Conservation (phyloP, 2,113 vertebrate genomes). For the Tiliqua scincoides region DNA sequence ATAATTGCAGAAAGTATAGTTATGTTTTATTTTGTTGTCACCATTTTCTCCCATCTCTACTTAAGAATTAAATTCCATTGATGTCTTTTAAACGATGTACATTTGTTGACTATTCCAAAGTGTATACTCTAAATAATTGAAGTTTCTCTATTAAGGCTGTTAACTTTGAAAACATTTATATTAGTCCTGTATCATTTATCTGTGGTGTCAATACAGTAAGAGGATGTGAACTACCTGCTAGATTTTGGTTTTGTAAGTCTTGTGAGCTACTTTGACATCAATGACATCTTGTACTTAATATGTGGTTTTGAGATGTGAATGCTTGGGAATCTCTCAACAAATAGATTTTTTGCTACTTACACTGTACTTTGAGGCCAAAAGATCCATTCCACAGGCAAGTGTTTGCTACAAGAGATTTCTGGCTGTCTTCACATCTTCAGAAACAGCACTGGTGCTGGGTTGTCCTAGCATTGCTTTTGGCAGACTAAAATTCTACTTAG, state of each 20-base stretch:
- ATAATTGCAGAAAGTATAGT: no score
- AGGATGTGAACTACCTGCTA: neutral
- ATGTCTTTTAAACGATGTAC: constrained; percentile 3
- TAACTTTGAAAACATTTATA: constrained; percentile 11
- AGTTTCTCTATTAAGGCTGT: neutral
- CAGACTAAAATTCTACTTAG: neutral
- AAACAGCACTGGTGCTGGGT: neutral
- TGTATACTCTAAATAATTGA: constrained; percentile 30
- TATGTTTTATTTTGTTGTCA: no score
- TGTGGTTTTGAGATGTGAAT: neutral
- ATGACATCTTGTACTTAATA: neutral
- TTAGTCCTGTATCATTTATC: neutral
- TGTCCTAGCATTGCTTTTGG: neutral
- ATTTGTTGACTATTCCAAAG: constrained; percentile 38
- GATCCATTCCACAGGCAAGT: neutral
- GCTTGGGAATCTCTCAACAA: neutral
- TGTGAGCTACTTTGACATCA: neutral
- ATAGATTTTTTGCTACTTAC: neutral
- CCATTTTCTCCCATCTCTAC: no score
- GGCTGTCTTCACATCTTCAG: neutral
- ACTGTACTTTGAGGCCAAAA: neutral
- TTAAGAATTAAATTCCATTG: neutral
- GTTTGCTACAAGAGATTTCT: neutral
- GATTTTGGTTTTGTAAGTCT: neutral
- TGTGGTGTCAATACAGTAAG: no score